Evolutionary conservation across 2,113 vertebrate genomes (phyloP).

Genomic region (Otis tarda): DNA sequence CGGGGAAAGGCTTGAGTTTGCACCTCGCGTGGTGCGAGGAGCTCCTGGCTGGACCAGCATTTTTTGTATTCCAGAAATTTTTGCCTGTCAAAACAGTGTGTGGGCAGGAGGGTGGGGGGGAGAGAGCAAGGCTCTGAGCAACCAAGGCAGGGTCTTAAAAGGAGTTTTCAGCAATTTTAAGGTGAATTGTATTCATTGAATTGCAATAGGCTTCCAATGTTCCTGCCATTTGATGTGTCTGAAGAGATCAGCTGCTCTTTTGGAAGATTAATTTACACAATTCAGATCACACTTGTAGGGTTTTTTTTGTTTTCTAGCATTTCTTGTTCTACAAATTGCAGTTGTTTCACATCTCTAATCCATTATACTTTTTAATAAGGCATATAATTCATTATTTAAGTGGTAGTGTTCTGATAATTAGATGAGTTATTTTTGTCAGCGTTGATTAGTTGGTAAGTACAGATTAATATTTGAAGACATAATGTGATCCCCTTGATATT

Average conservation of each 20-base stretch:
- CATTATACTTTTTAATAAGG: conserved; percentile 59
- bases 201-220: not conserved
- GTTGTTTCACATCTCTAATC: conserved; percentile 37
- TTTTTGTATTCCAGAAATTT: not conserved
- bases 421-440: conserved; percentile 32
- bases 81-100: fast-evolving
- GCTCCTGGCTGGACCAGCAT: not conserved
- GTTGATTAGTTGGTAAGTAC: conserved; percentile 29
- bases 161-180: not conserved
- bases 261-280: conserved; percentile 15
- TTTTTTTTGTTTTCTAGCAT: not conserved
- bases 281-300: conserved; percentile 9
- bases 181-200: not conserved
- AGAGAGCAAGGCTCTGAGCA: too few relatives aligned
- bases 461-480: conserved; percentile 2
- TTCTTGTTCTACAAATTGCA: conserved; percentile 55
- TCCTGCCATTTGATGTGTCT: not conserved
- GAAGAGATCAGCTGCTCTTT: not conserved
- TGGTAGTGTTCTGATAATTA: conserved; percentile 39
- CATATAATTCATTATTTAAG: conserved; percentile 1
- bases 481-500: not conserved
- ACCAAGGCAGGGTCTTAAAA: not conserved
- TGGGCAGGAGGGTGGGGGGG: not conserved
- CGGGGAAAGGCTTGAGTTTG: not conserved
- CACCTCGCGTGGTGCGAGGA: not conserved